phyloP scores from a whole-genome alignment of 92 coral and sea anemone species.

The Heliopora coerulea region DNA sequence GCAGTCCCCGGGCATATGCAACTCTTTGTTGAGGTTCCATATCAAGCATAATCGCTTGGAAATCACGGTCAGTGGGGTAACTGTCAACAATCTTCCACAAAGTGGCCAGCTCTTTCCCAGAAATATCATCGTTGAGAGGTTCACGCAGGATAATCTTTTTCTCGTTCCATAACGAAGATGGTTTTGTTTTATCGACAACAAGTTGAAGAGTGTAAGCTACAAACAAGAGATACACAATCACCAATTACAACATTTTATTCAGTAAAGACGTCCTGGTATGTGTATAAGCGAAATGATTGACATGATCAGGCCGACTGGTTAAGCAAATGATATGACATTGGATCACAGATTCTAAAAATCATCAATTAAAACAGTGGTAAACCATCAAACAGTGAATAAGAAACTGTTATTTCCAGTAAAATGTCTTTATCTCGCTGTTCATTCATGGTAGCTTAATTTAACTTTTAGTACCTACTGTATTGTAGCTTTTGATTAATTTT shows the following conservation, averaged over 20 bases:
- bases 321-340: too few species aligned
- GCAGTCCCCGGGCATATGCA: constrained; percentile 71
- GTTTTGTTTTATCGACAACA: constrained; percentile 72
- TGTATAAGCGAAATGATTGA: too few species aligned
- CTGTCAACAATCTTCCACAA: constrained; percentile 79
- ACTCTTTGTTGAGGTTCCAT: constrained; percentile 63
- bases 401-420: too few species aligned
- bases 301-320: too few species aligned
- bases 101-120: constrained; percentile 69
- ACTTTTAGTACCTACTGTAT: too few species aligned
- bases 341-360: too few species aligned
- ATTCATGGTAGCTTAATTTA: too few species aligned
- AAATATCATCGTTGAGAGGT: constrained; percentile 62
- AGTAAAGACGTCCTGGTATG: too few species aligned
- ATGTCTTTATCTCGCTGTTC: too few species aligned
- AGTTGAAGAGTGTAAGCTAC: constrained; percentile 81
- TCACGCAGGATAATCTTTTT: constrained; percentile 86
- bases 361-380: too few species aligned
- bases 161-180: constrained; percentile 88
- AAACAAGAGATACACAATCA: neutral
- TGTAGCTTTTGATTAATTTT: too few species aligned
- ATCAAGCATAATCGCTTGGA: constrained; percentile 60
- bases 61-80: constrained; percentile 75
- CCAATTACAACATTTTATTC: neutral
- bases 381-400: too few species aligned